Conservation (phyloP, 1,140 invertebrate species). For the Sipha flava region DNA sequence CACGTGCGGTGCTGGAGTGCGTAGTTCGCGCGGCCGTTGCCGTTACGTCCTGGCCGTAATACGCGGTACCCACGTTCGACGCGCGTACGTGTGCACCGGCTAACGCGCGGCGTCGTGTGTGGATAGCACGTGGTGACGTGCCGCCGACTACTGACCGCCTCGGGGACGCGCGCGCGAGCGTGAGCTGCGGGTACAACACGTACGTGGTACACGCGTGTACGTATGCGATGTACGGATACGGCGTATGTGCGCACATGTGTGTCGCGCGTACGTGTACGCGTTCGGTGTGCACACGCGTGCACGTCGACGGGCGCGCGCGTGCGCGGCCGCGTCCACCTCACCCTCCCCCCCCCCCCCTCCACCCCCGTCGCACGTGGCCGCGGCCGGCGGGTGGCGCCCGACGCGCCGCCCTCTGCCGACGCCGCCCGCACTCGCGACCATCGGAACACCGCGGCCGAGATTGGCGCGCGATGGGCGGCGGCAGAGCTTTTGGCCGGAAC, state of each 20-base stretch:
- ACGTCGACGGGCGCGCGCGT: background rate
- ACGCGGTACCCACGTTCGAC: background rate
- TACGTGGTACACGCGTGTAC: background rate
- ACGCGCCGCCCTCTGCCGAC: background rate
- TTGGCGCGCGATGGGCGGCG: background rate
- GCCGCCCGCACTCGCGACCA: background rate
- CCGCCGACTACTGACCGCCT: slow-evolving; percentile 18
- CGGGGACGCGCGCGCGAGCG: background rate
- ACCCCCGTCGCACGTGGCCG: background rate
- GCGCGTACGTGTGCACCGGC: background rate
- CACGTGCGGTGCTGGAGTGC: too few species aligned
- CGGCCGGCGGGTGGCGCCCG: background rate
- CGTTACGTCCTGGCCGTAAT: too few species aligned
- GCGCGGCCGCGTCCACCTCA: background rate
- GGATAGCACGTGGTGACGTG: slow-evolving; percentile 10
- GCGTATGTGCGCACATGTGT: background rate
- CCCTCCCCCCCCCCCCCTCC: too few species aligned
- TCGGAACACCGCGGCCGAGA: too few species aligned
- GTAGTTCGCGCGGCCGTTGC: too few species aligned
- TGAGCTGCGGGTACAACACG: background rate
- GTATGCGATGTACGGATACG: background rate
- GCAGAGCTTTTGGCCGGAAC: too few species aligned
- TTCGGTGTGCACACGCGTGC: background rate
- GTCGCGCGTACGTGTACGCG: background rate
- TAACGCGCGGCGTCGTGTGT: background rate